Evolutionary conservation across 37 sponge, comb jelly and placozoan species (phyloP).

Genomic region (Beroe forskalii): DNA sequence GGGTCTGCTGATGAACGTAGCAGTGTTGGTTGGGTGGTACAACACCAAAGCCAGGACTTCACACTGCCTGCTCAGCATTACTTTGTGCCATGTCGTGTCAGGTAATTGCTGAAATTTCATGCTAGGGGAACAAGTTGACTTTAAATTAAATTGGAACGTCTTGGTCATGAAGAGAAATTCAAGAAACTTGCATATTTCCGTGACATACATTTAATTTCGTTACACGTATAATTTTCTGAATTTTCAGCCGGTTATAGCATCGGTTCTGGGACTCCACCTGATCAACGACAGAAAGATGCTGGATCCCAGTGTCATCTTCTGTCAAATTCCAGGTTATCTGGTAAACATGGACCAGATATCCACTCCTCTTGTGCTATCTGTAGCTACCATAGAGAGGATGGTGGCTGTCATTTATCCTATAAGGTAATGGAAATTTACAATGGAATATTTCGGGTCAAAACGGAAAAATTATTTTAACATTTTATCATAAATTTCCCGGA

Average conservation of each 20-base stretch:
- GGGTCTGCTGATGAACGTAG: background rate
- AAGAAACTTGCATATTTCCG: too few species aligned
- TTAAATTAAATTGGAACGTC: too few species aligned
- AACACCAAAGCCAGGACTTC: background rate
- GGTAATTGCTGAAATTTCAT: background rate
- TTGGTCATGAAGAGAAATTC: too few species aligned
- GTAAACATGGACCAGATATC: conserved; percentile 37
- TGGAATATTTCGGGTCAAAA: too few species aligned
- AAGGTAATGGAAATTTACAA: background rate
- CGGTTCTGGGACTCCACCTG: background rate
- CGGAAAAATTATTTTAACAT: too few species aligned
- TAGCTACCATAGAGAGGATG: conserved; percentile 24
- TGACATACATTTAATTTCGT: too few species aligned
- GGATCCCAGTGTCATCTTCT: background rate
- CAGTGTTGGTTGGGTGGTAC: background rate
- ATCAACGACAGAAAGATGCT: background rate
- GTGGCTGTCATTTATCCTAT: background rate
- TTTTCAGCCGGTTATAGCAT: background rate
- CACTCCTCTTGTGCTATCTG: conserved; percentile 3
- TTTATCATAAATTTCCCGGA: too few species aligned
- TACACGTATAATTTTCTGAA: too few species aligned
- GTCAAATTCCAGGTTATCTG: conserved; percentile 17
- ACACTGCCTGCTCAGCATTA: conserved; percentile 6
- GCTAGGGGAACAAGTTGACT: too few species aligned
- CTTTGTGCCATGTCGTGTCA: background rate